A percentile compares a stretch with the other conserved stretches of the same genome.
phyloP scores from a whole-genome alignment of 2,113 vertebrate genomes.

The Hucho hucho region DNA sequence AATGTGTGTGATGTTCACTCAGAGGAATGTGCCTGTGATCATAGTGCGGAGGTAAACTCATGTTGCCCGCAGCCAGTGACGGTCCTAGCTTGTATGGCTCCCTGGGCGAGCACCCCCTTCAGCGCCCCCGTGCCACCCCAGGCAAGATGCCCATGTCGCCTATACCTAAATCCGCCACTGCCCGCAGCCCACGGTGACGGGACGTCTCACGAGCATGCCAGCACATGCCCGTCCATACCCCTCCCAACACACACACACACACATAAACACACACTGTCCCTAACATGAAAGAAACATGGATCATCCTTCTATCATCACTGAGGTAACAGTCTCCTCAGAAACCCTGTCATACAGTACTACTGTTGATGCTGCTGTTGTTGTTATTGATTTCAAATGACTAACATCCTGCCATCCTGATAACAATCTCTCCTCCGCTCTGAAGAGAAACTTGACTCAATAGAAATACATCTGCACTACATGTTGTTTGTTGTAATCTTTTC shows the following conservation, averaged over 20 bases:
- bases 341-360: neutral
- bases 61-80: constrained; percentile 42
- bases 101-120: too few species aligned
- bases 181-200: constrained; percentile 53
- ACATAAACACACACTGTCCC: constrained; percentile 14
- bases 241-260: constrained; percentile 22
- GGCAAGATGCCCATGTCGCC: too few species aligned
- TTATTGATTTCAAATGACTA: constrained; percentile 37
- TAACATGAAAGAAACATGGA: constrained; percentile 53
- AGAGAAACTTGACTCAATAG: neutral
- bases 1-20: constrained; percentile 30
- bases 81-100: too few species aligned
- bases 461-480: neutral
- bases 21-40: constrained; percentile 15
- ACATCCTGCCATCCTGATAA: constrained; percentile 13
- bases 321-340: constrained; percentile 43
- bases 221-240: constrained; percentile 57
- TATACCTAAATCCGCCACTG: neutral
- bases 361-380: constrained; percentile 26
- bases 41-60: constrained; percentile 55
- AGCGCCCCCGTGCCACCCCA: too few species aligned
- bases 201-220: constrained; percentile 61
- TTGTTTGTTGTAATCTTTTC: constrained; percentile 21
- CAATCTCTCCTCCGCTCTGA: neutral
- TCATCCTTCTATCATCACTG: constrained; percentile 52